Base-by-base conservation (phyloP, 1,140 invertebrate genomes). In the Harlomillsia oculata region DNA sequence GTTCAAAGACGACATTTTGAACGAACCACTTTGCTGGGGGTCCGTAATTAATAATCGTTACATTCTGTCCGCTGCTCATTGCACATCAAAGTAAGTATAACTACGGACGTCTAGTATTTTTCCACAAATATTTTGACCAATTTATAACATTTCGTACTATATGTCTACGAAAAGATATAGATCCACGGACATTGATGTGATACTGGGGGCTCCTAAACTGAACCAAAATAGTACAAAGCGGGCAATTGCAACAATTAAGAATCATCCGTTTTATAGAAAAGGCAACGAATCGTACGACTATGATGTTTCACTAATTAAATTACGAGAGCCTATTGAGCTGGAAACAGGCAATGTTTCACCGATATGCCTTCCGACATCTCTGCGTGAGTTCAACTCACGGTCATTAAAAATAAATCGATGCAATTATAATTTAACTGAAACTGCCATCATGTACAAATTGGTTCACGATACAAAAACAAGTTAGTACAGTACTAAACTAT, bases 221-320 rank as follows among this genome's bases (percentile, higher is more conserved):
- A 32, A 18, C 3, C 21, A 14, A 13, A 5, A 20, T 16, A 50
- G 26, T 34, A 23, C 54, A 18, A 36, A 46, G 16, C 20, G 46
- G n/a, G 43, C 34, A 32, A 39, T 56, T 2, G 34, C 54, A 3
- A 56, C 28, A 23, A 56, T 56, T 23, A 56, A 56, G 44, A 41
- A 18, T 5, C 54, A 56, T 32, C 46, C 54, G 13, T 34, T 26
- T 25, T 56, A 29, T 23, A 30, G 14, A 4, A 20, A 41, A 1
- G 54, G 54, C 5, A 50, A 56, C 21, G 49, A 11, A 14, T 41
- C 54, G n/a, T 56, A 50, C 34, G 54, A 56, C 37, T 50, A 56
- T 34, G 54, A 56, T 23, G 50, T 50, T n/a, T 25, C 45, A 13
- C 28, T 56, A 13, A 30, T 56, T 18, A 56, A 50, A 28, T 23